Evolutionary conservation across 2,797 vertebrate species (phyloP).

Genomic region (Onychomys leucogaster): DNA sequence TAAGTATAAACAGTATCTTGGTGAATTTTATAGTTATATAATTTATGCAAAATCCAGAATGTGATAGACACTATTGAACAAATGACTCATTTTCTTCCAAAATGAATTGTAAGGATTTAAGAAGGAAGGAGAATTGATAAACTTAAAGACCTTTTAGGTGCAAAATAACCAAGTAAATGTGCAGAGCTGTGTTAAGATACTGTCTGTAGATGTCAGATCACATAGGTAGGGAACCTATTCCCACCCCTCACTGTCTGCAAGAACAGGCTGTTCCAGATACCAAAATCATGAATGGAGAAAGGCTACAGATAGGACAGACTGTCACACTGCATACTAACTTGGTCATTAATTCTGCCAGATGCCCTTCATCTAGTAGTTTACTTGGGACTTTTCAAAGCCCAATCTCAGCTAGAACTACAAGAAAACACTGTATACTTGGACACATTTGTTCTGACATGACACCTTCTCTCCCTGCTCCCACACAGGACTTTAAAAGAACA

Average conservation of each 20-base stretch:
- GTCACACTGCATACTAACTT: too few relatives aligned
- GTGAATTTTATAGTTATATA: slow-evolving; percentile 88
- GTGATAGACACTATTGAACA: slow-evolving; percentile 64
- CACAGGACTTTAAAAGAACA: neutral
- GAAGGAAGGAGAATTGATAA: slow-evolving; percentile 20
- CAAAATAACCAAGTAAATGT: slow-evolving; percentile 27
- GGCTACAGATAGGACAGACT: neutral
- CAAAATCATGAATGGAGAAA: neutral
- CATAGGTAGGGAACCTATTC: too few relatives aligned
- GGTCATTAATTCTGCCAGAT: neutral
- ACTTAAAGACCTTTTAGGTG: slow-evolving; percentile 36
- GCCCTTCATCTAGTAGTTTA: neutral
- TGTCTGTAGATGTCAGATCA: neutral
- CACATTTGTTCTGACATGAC: neutral
- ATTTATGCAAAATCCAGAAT: slow-evolving; percentile 83
- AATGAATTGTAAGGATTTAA: slow-evolving; percentile 54
- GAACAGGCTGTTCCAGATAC: neutral
- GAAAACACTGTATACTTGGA: neutral
- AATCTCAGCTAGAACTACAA: neutral
- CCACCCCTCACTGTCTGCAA: too few relatives aligned
- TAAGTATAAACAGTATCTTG: slow-evolving; percentile 69
- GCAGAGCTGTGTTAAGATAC: slow-evolving; percentile 39
- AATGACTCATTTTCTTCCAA: slow-evolving; percentile 72
- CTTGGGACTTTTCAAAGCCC: neutral
- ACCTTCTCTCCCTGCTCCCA: neutral